Evolutionary conservation across 2,888 invertebrate species (phyloP), one percentile per base, ranked within the genome.

Genomic region (Sinhomidia bicolor): DNA sequence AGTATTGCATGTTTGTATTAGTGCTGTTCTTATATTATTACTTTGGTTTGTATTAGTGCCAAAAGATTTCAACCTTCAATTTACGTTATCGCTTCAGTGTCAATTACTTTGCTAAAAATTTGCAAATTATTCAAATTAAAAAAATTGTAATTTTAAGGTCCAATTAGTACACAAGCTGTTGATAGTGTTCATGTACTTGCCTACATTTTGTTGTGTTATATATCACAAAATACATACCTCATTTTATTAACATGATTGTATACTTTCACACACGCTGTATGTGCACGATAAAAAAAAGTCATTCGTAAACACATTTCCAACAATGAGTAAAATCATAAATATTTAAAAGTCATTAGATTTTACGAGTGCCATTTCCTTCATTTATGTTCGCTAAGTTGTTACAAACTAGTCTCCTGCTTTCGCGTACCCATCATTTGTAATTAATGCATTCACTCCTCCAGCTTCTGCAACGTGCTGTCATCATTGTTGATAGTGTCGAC

Each of bases 331-430:
- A 32, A 62, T 36, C 79, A 82, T 82, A 51, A 82, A 82, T 82
- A 82, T 65, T 82, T 68, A 82, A 82, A 80, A 82, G 62, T 57
- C 41, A 41, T 80, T 62, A 80, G 65, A 82, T 68, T 82, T 82
- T 82, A 83, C 54, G 71, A 57, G 36, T 57, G 7, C 20, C 68
- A 83, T 83, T 83, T 83, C 71, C 83, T 71, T 71, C 57, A 71
- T 74, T 74, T n/a, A n/a, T 20, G 17, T 17, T 36, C 36, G 36
- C 32, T 12, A 5, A 14, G 29, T 62, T 29, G 7, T 54, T n/a
- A 54, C 68, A 36, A 68, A 68, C 36, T 68, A 23, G 23, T 36
- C 36, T 36, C 36, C 36, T 36, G 7, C 36, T 36, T 3, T 36
- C 36, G 36, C 7, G 36, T 36, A 36, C 36, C 36, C 36, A 36